Evolutionary conservation across 2,888 invertebrate species (phyloP).

Genomic region (Tetrapedia diversipes): DNA sequence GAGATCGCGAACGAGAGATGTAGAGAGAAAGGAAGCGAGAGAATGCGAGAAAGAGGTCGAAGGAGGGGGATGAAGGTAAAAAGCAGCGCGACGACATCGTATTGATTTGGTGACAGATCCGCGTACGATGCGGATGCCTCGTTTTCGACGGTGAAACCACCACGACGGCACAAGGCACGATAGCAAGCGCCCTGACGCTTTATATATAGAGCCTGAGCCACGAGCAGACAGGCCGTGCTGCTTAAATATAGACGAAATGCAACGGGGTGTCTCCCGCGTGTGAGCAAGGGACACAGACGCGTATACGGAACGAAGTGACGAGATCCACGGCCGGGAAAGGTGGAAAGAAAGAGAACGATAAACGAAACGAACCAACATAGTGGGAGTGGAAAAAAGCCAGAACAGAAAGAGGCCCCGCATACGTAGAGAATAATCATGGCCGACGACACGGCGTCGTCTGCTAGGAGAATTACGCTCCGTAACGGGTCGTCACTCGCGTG

Average conservation of each 20-base stretch:
- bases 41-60: conserved; percentile 41
- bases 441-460: conserved; percentile 71
- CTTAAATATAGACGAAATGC: conserved; percentile 79
- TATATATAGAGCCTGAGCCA: conserved; percentile 76
- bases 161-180: conserved; percentile 56
- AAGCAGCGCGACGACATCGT: conserved; percentile 71
- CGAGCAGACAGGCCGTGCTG: conserved; percentile 70
- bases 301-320: conserved; percentile 19
- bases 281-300: conserved; percentile 21
- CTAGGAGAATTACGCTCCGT: conserved; percentile 51
- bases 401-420: conserved; percentile 43
- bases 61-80: conserved; percentile 56
- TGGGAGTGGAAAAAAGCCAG: conserved; percentile 1
- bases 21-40: conserved; percentile 35
- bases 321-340: conserved; percentile 24
- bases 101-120: conserved; percentile 79
- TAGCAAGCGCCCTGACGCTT: conserved; percentile 71
- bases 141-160: conserved; percentile 56
- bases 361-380: background rate
- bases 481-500: conserved; percentile 15
- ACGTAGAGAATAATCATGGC: conserved; percentile 69
- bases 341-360: conserved; percentile 41
- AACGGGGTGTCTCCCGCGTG: conserved; percentile 72
- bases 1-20: conserved; percentile 21
- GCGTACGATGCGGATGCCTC: conserved; percentile 67